phyloP scores from a whole-genome alignment of 2,113 vertebrate species.

The Ascaphus truei region DNA sequence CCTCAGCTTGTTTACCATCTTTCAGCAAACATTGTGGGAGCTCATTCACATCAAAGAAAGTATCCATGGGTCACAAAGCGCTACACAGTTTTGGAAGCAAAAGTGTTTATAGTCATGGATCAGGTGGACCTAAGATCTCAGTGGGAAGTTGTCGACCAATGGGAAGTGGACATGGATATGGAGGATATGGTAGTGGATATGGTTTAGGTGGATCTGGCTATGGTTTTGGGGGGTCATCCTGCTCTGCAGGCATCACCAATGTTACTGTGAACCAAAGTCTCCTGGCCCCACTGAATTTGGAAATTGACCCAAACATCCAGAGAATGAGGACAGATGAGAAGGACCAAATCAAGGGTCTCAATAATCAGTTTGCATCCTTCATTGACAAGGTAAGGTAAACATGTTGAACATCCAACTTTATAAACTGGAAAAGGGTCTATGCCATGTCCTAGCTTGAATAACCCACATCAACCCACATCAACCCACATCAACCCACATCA shows the following conservation, averaged over 20 bases:
- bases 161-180: conserved; percentile 16
- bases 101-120: conserved; percentile 1
- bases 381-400: conserved; percentile 41
- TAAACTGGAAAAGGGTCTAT: too few relatives aligned
- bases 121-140: conserved; percentile 16
- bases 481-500: too few relatives aligned
- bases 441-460: too few relatives aligned
- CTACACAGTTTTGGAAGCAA: conserved; percentile 11
- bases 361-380: conserved; percentile 38
- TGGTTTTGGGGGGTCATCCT: not conserved
- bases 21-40: not conserved
- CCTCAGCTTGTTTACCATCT: conserved; percentile 15
- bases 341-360: conserved; percentile 40
- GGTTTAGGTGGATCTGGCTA: conserved; percentile 44
- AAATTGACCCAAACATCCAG: conserved; percentile 32
- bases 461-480: too few relatives aligned
- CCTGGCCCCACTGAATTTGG: conserved; percentile 18
- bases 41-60: not conserved
- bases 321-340: conserved; percentile 33
- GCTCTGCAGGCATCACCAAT: not conserved
- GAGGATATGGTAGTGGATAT: not conserved
- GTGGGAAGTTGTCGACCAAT: not conserved
- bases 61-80: not conserved
- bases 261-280: conserved; percentile 28
- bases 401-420: too few relatives aligned